Percentiles rank a stretch among this genome's conserved stretches.
These are phyloP conservation scores for Seriola rivoliana DNA, from an alignment of 2,113 vertebrate species.

Conservation along the genomic window DNA sequence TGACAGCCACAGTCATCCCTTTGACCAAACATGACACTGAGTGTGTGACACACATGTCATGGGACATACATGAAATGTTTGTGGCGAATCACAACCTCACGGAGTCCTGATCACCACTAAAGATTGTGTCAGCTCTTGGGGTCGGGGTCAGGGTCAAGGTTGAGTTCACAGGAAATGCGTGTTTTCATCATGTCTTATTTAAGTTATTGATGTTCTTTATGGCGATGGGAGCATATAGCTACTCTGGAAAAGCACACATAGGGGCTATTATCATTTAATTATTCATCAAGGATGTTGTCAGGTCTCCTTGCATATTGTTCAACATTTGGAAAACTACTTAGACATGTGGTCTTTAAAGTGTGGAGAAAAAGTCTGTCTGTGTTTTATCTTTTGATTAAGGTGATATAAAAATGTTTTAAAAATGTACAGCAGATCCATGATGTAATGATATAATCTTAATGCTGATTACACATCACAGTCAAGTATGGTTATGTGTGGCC, in stretches of 20 bases:
- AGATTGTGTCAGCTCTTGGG: slow-evolving; percentile 37
- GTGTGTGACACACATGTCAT: slow-evolving; percentile 17
- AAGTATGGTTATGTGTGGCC: neutral
- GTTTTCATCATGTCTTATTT: slow-evolving; percentile 68
- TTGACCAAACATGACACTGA: slow-evolving; percentile 37
- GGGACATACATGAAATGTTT: slow-evolving; percentile 27
- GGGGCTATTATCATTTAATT: slow-evolving; percentile 61
- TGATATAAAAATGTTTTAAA: neutral
- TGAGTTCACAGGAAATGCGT: slow-evolving; percentile 55
- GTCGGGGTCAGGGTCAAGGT: slow-evolving; percentile 63
- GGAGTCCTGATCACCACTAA: slow-evolving; percentile 3
- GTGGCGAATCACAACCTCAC: slow-evolving; percentile 21
- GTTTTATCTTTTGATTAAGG: neutral
- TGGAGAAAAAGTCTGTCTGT: neutral
- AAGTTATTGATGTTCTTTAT: slow-evolving; percentile 64
- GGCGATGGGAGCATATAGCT: slow-evolving; percentile 42
- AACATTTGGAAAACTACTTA: slow-evolving; percentile 60
- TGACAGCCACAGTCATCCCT: slow-evolving; percentile 63
- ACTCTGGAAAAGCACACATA: slow-evolving; percentile 51
- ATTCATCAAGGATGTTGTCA: slow-evolving; percentile 73
- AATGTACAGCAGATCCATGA: neutral
- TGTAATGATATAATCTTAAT: neutral
- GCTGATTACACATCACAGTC: neutral
- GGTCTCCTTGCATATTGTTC: slow-evolving; percentile 48
- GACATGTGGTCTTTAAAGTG: neutral